A percentile compares a stretch with the other conserved stretches of the same genome.
These are phyloP conservation scores for Crioceris asparagi DNA, from an alignment of 2,888 invertebrate genomes.

Conservation along the genomic window DNA sequence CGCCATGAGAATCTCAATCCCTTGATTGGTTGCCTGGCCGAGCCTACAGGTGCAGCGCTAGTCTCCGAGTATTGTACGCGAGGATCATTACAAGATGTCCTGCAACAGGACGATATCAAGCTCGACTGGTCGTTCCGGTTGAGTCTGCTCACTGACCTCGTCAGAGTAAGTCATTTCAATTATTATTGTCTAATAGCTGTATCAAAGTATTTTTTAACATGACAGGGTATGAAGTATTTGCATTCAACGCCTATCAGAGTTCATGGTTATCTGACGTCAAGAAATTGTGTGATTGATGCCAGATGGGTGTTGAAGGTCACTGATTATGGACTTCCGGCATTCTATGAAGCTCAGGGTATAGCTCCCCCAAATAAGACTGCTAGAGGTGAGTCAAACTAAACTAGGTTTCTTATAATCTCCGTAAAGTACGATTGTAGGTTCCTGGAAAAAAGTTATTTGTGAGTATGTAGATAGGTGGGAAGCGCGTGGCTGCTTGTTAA, in stretches of 20 bases:
- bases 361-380: conserved; percentile 51
- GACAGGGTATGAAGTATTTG: conserved; percentile 78
- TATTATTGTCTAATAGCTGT: not conserved
- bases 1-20: conserved; percentile 88
- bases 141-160: conserved; percentile 85
- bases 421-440: too few species aligned
- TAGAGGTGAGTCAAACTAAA: conserved; percentile 51
- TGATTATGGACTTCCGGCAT: conserved; percentile 75
- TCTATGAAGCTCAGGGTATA: conserved; percentile 65
- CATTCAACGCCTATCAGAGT: conserved; percentile 73
- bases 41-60: conserved; percentile 64
- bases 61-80: conserved; percentile 83
- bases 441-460: too few species aligned
- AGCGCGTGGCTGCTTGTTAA: too few species aligned
- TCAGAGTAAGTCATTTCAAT: conserved; percentile 50
- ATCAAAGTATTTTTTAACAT: too few species aligned
- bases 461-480: too few species aligned
- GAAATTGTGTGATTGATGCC: conserved; percentile 90
- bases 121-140: conserved; percentile 93
- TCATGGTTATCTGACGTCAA: conserved; percentile 79
- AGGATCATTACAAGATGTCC: conserved; percentile 79
- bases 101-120: conserved; percentile 81
- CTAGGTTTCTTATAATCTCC: too few species aligned
- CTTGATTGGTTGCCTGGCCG: conserved; percentile 74
- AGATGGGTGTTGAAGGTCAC: conserved; percentile 93